Evolutionary conservation across 2,797 vertebrate genomes (phyloP), one percentile per base, ranked within the genome.

Genomic region (Aldrovandia affinis): DNA sequence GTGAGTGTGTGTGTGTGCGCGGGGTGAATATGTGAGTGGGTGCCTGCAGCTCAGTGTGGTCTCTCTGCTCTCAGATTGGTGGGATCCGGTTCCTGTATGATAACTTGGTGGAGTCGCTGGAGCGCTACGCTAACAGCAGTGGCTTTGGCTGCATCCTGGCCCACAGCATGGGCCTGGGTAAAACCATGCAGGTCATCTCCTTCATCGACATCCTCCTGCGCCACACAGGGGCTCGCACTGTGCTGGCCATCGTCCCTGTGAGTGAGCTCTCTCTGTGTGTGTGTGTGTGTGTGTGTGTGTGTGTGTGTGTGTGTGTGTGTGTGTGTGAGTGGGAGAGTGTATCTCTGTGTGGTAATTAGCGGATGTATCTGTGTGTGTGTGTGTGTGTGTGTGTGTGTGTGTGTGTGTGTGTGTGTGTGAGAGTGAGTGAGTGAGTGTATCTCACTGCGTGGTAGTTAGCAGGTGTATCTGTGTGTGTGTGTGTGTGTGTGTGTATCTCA

Each of bases 61-160:
- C 9, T n/a, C 44, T 59, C 36, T 1, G 3, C 55, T 68, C 36
- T 86, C 90, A 99, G 98, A 95, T 99, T 77, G 98, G 98, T 0
- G 98, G 98, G 30, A 99, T 99, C 89, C 96, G 98, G 75, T 99
- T 99, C 91, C 95, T 99, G 4, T 99, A 99, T n/a, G 98, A 99
- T 92, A 99, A 99, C 94, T 94, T 99, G 89, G 96, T 99, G 5
- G 98, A 99, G 90, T 99, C 98, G 80, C 91, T 98, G 94, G 98
- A 99, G 89, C 95, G 97, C 80, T 99, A 98, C 91, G 97, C 97
- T 92, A 96, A 94, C 91, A 99, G 97, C 92, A 97, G 97, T 90
- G 98, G 98, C 44, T 99, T 99, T 89, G 98, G 98, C 88, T 99
- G 98, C 93, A 98, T 99, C 92, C 96, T 99, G 75, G 98, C 98